Evolutionary conservation across 1,140 invertebrate species (phyloP).

Genomic region (Eupeodes corollae): DNA sequence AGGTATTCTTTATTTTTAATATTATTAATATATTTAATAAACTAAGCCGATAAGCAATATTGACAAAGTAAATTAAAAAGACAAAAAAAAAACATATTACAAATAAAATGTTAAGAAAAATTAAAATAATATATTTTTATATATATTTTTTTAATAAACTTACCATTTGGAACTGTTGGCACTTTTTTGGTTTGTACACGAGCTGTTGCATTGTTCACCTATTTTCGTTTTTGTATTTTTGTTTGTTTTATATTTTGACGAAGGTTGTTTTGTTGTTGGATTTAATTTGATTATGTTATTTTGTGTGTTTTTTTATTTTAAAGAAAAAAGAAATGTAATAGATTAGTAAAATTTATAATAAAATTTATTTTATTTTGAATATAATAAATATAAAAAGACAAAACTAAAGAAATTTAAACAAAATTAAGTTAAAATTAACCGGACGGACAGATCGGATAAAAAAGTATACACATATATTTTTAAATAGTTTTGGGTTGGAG

Average conservation of each 20-base stretch:
- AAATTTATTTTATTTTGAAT: too few species aligned
- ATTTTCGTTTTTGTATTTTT: constrained; percentile 1
- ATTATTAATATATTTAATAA: neutral
- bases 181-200: constrained; percentile 97
- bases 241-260: constrained; percentile 18
- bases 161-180: constrained; percentile 80
- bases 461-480: too few species aligned
- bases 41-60: too few species aligned
- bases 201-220: constrained; percentile 92
- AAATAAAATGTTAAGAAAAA: constrained; percentile 11
- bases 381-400: too few species aligned
- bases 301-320: constrained; percentile 12
- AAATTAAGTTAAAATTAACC: too few species aligned
- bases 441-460: too few species aligned
- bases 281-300: constrained; percentile 21
- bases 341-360: too few species aligned
- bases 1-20: neutral
- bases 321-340: neutral
- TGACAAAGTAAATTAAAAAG: too few species aligned
- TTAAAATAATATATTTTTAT: constrained; percentile 10
- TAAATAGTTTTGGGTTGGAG: too few species aligned
- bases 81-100: constrained; percentile 21
- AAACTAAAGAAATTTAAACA: too few species aligned
- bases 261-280: constrained; percentile 22
- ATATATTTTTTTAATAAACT: constrained; percentile 39